Conservation (phyloP, 2,888 invertebrate genomes). For the Orthosia incerta region DNA sequence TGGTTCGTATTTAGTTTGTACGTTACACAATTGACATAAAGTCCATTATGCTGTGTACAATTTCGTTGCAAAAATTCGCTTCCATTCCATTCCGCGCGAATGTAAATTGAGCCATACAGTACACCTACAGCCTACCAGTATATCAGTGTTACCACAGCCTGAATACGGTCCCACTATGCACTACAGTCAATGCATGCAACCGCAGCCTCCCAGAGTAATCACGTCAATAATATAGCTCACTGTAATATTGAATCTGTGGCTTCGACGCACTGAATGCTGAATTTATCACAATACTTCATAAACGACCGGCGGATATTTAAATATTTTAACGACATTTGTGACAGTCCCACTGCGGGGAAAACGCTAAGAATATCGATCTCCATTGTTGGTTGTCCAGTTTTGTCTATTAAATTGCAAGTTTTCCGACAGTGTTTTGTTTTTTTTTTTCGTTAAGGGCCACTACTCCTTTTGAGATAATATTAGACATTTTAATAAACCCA, state of each 20-base stretch:
- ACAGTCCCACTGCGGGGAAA: not conserved
- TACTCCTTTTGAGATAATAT: no score
- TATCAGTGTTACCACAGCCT: conserved; percentile 12
- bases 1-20: no score
- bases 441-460: not conserved
- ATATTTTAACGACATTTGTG: conserved; percentile 33
- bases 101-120: not conserved
- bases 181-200: conserved; percentile 23
- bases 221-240: conserved; percentile 23
- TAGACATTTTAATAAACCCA: no score
- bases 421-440: not conserved
- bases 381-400: not conserved
- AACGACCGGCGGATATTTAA: conserved; percentile 31
- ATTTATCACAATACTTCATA: conserved; percentile 47
- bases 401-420: not conserved
- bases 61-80: no score
- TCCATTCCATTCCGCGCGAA: no score
- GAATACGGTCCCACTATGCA: not conserved
- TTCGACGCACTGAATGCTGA: conserved; percentile 7
- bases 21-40: no score
- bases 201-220: conserved; percentile 37
- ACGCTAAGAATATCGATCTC: conserved; percentile 22
- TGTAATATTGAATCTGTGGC: conserved; percentile 34
- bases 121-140: not conserved
- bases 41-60: no score